Conservation (phyloP, 2,797 vertebrate genomes). For the Eulemur albifrons region DNA sequence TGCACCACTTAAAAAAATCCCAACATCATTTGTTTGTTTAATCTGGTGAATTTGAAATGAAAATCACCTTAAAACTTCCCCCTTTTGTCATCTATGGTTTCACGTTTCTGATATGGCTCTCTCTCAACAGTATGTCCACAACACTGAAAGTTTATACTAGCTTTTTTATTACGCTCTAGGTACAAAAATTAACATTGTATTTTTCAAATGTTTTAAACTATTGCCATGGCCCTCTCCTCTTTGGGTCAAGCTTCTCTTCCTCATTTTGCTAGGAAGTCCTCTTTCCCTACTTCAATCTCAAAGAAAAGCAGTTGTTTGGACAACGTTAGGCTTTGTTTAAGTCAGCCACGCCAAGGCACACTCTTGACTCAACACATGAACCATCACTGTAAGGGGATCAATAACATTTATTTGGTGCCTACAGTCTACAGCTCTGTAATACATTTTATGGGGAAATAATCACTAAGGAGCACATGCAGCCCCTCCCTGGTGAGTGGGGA, state of each 20-base stretch:
- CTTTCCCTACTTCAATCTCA: background rate
- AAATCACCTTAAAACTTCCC: constrained; percentile 10
- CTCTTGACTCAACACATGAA: background rate
- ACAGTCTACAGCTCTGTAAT: background rate
- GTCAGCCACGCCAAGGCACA: background rate
- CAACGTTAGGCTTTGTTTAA: background rate
- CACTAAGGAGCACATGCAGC: accelerated
- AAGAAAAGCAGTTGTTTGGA: background rate
- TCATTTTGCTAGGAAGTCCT: background rate
- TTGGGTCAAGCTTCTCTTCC: background rate
- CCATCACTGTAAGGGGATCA: background rate
- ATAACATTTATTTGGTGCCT: background rate
- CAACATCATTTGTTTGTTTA: background rate
- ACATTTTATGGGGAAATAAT: background rate
- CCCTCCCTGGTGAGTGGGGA: background rate
- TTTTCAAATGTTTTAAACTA: background rate
- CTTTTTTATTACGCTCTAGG: background rate
- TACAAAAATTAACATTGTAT: background rate
- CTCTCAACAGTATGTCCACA: background rate
- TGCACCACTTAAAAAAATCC: background rate
- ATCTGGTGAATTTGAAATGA: constrained; percentile 13
- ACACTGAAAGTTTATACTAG: background rate
- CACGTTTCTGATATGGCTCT: background rate
- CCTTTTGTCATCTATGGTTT: background rate
- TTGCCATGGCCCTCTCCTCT: background rate